Evolutionary conservation across 1,140 invertebrate species (phyloP).

Genomic region (Temnothorax curvispinosus): DNA sequence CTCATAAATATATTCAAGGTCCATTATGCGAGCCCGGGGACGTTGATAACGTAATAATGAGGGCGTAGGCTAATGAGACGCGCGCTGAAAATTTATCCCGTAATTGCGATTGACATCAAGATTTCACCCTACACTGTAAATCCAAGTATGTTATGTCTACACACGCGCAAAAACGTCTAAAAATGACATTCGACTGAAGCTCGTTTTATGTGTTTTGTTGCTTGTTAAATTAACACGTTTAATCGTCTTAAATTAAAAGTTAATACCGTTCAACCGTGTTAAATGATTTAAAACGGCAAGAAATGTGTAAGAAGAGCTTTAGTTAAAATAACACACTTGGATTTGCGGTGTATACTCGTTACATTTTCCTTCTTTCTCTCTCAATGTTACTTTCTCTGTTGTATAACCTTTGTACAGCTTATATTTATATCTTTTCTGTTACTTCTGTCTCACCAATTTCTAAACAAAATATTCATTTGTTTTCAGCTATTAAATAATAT

Average conservation of each 20-base stretch:
- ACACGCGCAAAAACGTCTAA: too few species aligned
- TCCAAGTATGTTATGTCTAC: too few species aligned
- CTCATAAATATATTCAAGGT: constrained; percentile 79
- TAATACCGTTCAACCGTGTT: too few species aligned
- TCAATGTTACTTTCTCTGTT: not conserved
- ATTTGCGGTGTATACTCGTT: not conserved
- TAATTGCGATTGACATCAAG: constrained; percentile 77
- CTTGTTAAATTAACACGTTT: too few species aligned
- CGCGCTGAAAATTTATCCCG: constrained; percentile 70
- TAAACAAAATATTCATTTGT: not conserved
- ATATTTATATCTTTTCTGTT: not conserved
- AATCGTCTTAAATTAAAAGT: too few species aligned
- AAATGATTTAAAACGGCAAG: too few species aligned
- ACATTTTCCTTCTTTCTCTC: not conserved
- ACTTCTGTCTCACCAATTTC: constrained; percentile 5
- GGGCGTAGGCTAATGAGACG: constrained; percentile 79
- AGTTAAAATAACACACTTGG: too few species aligned
- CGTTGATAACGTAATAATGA: constrained; percentile 83
- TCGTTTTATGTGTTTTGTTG: too few species aligned
- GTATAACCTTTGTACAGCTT: not conserved
- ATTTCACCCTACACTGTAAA: not conserved
- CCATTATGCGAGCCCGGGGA: constrained; percentile 77
- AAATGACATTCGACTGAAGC: too few species aligned
- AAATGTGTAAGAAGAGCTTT: too few species aligned
- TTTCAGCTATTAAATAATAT: not conserved